Percentiles rank a stretch among this genome's conserved stretches.
Evolutionary conservation across 2,797 vertebrate genomes (phyloP).

Genomic region (Tadarida brasiliensis): DNA sequence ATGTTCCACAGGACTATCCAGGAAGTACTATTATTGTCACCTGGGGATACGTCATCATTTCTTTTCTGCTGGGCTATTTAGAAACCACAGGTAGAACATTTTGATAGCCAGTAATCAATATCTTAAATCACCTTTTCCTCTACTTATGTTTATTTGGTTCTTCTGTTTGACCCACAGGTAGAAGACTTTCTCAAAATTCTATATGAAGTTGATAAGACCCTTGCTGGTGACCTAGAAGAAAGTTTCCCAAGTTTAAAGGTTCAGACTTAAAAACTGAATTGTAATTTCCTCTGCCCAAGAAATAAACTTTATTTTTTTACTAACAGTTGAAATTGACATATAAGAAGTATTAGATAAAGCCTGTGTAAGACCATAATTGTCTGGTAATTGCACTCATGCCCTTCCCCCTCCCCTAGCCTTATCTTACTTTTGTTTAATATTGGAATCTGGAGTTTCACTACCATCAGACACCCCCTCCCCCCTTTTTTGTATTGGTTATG

Average conservation of each 20-base stretch:
- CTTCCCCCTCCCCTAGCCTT: not conserved
- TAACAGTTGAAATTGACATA: conserved; percentile 25
- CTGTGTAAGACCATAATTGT: not conserved
- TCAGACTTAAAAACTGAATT: conserved; percentile 70
- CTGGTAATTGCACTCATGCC: not conserved
- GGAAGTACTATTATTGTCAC: not conserved
- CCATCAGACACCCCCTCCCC: not conserved
- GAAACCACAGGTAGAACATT: conserved; percentile 1
- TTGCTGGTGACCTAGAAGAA: conserved; percentile 91
- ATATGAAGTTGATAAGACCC: conserved; percentile 90
- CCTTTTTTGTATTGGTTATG: not conserved
- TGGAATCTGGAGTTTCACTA: not conserved
- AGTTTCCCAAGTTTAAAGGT: conserved; percentile 86
- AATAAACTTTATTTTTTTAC: conserved; percentile 75
- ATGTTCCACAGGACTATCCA: not conserved
- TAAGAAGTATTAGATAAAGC: not conserved
- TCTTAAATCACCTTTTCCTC: not conserved
- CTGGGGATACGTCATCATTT: not conserved
- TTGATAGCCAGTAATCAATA: not conserved
- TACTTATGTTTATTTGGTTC: not conserved
- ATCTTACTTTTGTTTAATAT: not conserved
- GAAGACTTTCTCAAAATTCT: conserved; percentile 91
- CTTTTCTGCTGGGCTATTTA: not conserved
- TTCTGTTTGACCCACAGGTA: conserved; percentile 89
- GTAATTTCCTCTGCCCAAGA: conserved; percentile 68